Evolutionary conservation across 2,113 vertebrate species (phyloP).

Genomic region (Galeopterus variegatus): DNA sequence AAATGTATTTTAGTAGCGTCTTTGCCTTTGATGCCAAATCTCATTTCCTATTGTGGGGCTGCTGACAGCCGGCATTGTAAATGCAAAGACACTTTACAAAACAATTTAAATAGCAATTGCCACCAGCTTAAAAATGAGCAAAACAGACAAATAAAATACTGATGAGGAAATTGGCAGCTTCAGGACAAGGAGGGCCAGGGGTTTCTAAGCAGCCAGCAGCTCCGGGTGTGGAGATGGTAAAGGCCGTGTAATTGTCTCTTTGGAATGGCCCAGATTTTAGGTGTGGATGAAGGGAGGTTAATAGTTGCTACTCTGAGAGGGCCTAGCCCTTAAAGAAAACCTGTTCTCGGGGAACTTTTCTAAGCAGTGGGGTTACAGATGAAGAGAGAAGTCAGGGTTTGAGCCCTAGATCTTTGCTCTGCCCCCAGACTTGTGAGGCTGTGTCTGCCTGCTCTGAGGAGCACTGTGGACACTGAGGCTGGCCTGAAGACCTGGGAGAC

Average conservation of each 20-base stretch:
- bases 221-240: neutral
- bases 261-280: slow-evolving; percentile 64
- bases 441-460: neutral
- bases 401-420: neutral
- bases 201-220: slow-evolving; percentile 61
- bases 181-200: slow-evolving; percentile 72
- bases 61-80: slow-evolving; percentile 84
- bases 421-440: neutral
- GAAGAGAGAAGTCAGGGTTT: neutral
- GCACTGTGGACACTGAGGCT: fast-evolving
- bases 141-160: slow-evolving; percentile 85
- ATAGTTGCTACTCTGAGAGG: neutral
- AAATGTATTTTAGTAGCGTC: slow-evolving; percentile 76
- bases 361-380: neutral
- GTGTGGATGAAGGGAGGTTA: slow-evolving; percentile 64
- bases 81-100: slow-evolving; percentile 86
- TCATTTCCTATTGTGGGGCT: slow-evolving; percentile 77
- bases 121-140: slow-evolving; percentile 85
- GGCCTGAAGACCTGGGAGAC: neutral
- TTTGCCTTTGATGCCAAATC: slow-evolving; percentile 75
- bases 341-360: neutral
- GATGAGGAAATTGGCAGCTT: slow-evolving; percentile 82
- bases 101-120: slow-evolving; percentile 85
- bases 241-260: slow-evolving; percentile 42
- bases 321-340: neutral